Conservation (phyloP, 1,140 invertebrate genomes). For the Cotesia typhae region DNA sequence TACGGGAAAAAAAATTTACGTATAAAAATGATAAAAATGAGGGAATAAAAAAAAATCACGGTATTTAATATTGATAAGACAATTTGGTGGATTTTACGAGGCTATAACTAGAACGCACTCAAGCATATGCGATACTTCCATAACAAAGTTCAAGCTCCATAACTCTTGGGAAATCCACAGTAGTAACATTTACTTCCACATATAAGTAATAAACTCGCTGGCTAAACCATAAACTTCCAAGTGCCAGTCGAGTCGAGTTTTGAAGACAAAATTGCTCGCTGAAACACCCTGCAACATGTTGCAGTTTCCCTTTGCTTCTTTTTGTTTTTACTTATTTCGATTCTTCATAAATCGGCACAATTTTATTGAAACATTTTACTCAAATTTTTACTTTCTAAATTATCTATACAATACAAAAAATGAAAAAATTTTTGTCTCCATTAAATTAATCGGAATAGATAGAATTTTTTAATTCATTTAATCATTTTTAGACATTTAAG, state of each 20-base stretch:
- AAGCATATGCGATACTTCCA: background rate
- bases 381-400: too few species aligned
- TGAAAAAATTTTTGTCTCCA: too few species aligned
- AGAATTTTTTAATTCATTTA: too few species aligned
- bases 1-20: too few species aligned
- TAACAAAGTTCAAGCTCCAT: constrained; percentile 23
- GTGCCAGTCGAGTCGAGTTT: constrained; percentile 9
- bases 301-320: background rate
- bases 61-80: constrained; percentile 13
- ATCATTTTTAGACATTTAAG: too few species aligned
- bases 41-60: background rate
- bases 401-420: too few species aligned
- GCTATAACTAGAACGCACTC: constrained; percentile 27
- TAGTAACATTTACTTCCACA: constrained; percentile 29
- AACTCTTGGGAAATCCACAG: constrained; percentile 35
- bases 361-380: too few species aligned
- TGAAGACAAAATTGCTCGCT: constrained; percentile 19
- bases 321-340: background rate
- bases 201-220: constrained; percentile 34
- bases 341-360: too few species aligned
- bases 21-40: background rate
- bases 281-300: constrained; percentile 31
- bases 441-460: too few species aligned
- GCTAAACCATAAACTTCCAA: constrained; percentile 30
- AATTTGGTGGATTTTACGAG: constrained; percentile 29